Evolutionary conservation across 1,140 invertebrate genomes (phyloP), one percentile per base, ranked within the genome.

Genomic region (Nasonia vitripennis): DNA sequence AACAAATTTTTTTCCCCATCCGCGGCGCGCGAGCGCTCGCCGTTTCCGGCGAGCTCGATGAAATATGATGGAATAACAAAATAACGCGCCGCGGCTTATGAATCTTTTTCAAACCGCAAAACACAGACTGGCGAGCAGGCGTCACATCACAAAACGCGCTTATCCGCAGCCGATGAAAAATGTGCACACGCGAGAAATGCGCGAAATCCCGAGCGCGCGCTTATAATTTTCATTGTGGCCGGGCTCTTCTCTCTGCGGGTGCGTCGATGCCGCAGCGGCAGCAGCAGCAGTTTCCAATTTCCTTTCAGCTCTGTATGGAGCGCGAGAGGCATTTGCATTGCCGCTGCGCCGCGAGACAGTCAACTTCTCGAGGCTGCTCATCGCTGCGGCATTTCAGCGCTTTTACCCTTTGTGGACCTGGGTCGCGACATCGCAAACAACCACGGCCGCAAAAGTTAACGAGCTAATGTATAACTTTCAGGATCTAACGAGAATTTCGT

Each of bases 51-150:
- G 31, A 34, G 20, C 55, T 62, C 27, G 74, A 23, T 45, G 74
- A 77, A 77, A 77, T 77, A 77, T 77, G 74, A 51, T 51, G 37
- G 45, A 62, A 78, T 78, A 78, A 78, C 27, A 78, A 78, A 62
- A 78, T 34, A 78, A 78, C 51, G 48, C 51, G 17, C 48, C 12
- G 23, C 27, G 55, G 77, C 12, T 67, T 55, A 62, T 78, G 77
- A 78, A 62, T 62, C 34, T 62, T 62, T 78, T 55, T 78, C 27
- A 78, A 78, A 67, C 77, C 51, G 51, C 51, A 67, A 62, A 78
- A 78, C 51, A 67, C 23, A 78, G 55, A 78, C 77, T 23, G 31
- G 11, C 27, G 27, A 17, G 55, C 27, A 34, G 20, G 41, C 37
- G 41, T 77, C 77, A 78, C 41, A 27, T 78, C 51, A 62, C 55